Base-by-base conservation (phyloP, 2,797 vertebrate genomes). In the Linurgus olivaceus region DNA sequence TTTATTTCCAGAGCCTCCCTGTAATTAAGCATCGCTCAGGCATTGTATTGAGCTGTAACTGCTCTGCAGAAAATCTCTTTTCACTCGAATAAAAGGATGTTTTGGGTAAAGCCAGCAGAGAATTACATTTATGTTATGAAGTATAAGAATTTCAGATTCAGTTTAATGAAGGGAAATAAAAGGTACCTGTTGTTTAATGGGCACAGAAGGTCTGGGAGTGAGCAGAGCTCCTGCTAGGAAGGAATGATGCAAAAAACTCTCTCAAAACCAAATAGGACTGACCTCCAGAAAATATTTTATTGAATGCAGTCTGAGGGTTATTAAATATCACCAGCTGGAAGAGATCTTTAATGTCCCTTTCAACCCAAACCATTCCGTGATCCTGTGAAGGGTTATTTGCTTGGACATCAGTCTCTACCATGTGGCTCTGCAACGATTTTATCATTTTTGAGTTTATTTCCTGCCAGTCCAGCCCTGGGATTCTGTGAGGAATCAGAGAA, bases 1-100 rank as follows among this genome's bases (percentile, higher is more conserved):
- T 93, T 42, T 65, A 80, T 94, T 96, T 82, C 86, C 70, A 85
- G 67, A 94, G 44, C 86, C 63, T 95, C 71, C 44, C 74, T 71
- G 67, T 89, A 96, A 95, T 94, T 89, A 93, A 90, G 72, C 61
- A 38, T 67, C 57, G 87, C 59, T 83, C 85, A 83, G 87, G 14
- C 54, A 47, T 91, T 77, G 67, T 38, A 35, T 52, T 71, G 63
- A 55, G 51, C 51, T 89, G 18, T 2, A 40, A 52, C 52, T 55
- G n/a, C 86, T 93, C 62, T 45, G 55, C 61, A 74, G 63, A 89
- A 95, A 75, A 67, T 35, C 52, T 70, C 67, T 70, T 52, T 76
- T 79, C 1, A 0, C 65, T 87, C 12, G 31, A 79, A 71, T 24
- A 70, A 76, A 91, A 82, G 62, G 51, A 21, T 38, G 37, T 59